Percentiles rank a stretch among this genome's conserved stretches.
Conservation (phyloP, 2,113 vertebrate species). For the Amblyornis subalaris region DNA sequence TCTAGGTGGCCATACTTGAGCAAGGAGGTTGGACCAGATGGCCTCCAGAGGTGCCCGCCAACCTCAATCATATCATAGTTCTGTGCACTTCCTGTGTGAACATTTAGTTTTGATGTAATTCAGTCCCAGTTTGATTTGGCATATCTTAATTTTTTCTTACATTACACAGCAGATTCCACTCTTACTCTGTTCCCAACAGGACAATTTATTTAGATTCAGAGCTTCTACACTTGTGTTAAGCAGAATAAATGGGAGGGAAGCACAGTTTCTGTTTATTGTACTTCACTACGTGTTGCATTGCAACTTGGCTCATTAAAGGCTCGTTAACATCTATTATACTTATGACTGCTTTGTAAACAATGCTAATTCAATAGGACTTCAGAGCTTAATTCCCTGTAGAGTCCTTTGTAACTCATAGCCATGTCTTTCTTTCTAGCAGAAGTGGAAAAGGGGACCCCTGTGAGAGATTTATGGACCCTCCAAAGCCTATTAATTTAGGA, state of each 20-base stretch:
- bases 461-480: background rate
- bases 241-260: background rate
- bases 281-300: background rate
- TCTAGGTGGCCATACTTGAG: background rate
- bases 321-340: conserved; percentile 27
- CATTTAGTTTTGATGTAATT: background rate
- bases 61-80: background rate
- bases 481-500: background rate
- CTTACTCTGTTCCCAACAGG: background rate
- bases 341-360: conserved; percentile 49
- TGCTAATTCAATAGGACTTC: conserved; percentile 28
- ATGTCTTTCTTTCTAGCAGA: background rate
- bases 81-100: background rate
- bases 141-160: background rate
- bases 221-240: conserved; percentile 6
- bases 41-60: background rate
- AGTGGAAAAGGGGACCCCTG: background rate
- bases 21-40: background rate
- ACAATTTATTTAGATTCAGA: background rate
- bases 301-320: background rate
- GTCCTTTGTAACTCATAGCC: background rate
- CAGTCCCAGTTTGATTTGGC: background rate
- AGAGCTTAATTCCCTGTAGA: conserved; percentile 18
- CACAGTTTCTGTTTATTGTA: background rate
- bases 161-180: background rate